Conservation (phyloP, 1,140 invertebrate genomes). For the Trichonephila inaurata region DNA sequence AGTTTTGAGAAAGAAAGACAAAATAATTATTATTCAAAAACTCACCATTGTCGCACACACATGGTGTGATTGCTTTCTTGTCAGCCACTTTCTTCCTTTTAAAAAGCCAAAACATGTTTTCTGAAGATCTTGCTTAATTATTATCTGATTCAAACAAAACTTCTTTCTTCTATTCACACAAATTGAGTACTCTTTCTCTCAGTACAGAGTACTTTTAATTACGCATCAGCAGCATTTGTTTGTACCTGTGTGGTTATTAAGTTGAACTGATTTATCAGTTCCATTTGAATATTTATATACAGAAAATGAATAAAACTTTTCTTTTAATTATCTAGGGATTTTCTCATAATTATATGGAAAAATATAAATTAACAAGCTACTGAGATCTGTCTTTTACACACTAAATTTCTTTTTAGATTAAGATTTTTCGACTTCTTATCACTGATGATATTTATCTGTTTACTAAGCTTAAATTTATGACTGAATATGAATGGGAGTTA, state of each 20-base stretch:
- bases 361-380: too few relatives aligned
- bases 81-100: slow-evolving; percentile 69
- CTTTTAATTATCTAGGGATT: too few relatives aligned
- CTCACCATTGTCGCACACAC: slow-evolving; percentile 70
- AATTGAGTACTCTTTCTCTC: not conserved
- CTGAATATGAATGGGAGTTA: not conserved
- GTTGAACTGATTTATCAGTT: not conserved
- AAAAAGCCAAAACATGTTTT: slow-evolving; percentile 69
- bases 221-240: not conserved
- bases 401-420: not conserved
- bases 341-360: too few relatives aligned
- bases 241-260: not conserved
- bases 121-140: not conserved
- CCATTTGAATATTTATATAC: not conserved
- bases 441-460: not conserved
- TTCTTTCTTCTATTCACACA: not conserved
- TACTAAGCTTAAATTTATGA: not conserved
- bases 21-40: not conserved
- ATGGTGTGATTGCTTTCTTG: slow-evolving; percentile 68
- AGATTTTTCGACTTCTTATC: not conserved
- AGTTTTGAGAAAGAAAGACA: not conserved
- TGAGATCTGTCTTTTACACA: not conserved
- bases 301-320: too few relatives aligned
- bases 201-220: not conserved
- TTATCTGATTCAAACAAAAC: not conserved